Conservation (phyloP, 2,888 invertebrate genomes). For the Drosophila heteroneura region DNA sequence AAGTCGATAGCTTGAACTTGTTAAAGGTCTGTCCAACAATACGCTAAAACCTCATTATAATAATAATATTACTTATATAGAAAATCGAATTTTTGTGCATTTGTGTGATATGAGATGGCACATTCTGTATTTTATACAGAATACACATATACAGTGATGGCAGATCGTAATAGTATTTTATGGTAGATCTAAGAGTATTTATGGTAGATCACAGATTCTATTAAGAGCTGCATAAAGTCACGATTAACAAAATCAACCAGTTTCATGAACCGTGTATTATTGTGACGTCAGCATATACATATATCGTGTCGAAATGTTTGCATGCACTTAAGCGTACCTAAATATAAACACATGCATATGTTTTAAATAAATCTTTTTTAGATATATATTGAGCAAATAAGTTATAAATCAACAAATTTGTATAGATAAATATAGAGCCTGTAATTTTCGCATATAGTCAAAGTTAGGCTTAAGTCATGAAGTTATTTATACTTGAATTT, state of each 20-base stretch:
- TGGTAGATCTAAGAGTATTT: background rate
- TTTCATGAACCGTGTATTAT: background rate
- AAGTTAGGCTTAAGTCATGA: background rate
- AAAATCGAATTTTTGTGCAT: background rate
- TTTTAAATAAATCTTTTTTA: background rate
- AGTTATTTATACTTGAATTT: background rate
- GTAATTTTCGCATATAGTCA: background rate
- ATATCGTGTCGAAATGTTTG: background rate
- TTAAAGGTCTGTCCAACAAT: constrained; percentile 58
- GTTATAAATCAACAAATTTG: background rate
- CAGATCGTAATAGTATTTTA: background rate
- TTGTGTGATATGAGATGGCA: background rate
- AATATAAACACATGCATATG: background rate
- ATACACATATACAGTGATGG: background rate
- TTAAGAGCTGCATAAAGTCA: background rate
- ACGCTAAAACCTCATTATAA: background rate
- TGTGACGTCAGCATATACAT: constrained; percentile 14
- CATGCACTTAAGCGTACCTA: too few species aligned
- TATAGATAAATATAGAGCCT: background rate
- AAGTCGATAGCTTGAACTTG: constrained; percentile 31
- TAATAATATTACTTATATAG: background rate
- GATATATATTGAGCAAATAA: background rate
- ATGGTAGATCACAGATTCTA: too few species aligned
- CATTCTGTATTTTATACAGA: background rate
- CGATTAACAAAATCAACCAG: constrained; percentile 6